These are phyloP conservation scores for Lepisosteus osseus DNA, from an alignment of 2,113 vertebrate species.

Conservation along the genomic window DNA sequence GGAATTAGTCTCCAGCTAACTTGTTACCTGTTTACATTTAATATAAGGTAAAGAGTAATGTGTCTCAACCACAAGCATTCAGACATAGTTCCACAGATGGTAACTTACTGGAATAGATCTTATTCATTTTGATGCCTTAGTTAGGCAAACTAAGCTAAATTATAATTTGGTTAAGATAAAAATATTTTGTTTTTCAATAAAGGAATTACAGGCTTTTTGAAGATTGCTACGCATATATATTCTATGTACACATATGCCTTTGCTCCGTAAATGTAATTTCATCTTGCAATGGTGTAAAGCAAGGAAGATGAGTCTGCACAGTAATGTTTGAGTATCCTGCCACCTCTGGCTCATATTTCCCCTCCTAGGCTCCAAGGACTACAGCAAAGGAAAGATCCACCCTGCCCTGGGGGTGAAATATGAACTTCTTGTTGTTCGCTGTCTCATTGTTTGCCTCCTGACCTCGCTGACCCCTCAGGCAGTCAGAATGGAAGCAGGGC, in stretches of 20 bases:
- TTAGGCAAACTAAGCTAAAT: too few species aligned
- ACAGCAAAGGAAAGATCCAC: slow-evolving; percentile 19
- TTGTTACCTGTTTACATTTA: too few species aligned
- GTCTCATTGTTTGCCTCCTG: neutral
- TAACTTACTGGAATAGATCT: too few species aligned
- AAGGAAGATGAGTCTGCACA: neutral
- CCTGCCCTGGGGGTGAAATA: slow-evolving; percentile 2
- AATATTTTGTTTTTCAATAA: neutral
- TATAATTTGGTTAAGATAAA: neutral
- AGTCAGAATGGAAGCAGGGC: neutral
- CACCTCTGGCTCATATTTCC: slow-evolving; percentile 11
- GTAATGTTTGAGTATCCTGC: neutral
- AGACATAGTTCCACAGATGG: too few species aligned
- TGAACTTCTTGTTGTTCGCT: slow-evolving; percentile 2
- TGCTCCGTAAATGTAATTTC: neutral
- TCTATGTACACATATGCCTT: neutral
- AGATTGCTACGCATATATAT: neutral
- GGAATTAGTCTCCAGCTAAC: too few species aligned
- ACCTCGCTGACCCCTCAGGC: neutral
- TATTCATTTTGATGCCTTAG: too few species aligned
- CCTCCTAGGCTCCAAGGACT: neutral
- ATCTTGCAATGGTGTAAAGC: neutral
- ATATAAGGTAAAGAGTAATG: too few species aligned
- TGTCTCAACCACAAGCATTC: too few species aligned
- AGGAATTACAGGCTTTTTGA: neutral